Base-by-base conservation (phyloP, 2,113 vertebrate species). In the Notiomystis cincta region DNA sequence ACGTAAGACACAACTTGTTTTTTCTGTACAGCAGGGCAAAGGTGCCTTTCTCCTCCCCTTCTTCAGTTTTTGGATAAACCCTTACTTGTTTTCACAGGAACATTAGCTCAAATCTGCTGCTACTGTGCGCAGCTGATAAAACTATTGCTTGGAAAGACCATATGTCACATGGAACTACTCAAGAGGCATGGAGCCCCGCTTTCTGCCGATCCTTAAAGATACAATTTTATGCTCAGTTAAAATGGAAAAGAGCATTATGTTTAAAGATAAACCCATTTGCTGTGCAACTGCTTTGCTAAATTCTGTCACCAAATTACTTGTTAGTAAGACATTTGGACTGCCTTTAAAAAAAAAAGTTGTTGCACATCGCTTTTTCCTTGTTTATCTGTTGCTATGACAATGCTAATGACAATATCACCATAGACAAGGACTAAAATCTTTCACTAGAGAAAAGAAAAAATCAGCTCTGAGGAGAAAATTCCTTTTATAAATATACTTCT, bases 161-260 rank as follows among this genome's bases (percentile, higher is more conserved):
- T 98, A 98, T 98, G 98, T 97, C 97, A 98, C 94, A 97, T 50
- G 85, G 91, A 98, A 94, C 93, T 95, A 80, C 87, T 97, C 96
- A 96, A 97, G 96, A 98, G 91, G 91, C 93, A 94, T 64, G 84
- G 91, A 97, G 93, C 71, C 81, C 83, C 27, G 61, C 75, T 95
- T 95, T 93, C 75, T 82, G 20, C 64, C 69, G 66, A 97, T 97
- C 90, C 90, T 98, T 97, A 95, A 96, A 97, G 96, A 97, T 97
- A 97, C 27, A 91, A 97, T 98, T 97, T 98, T 98, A 97, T 97
- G 96, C 95, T 98, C 97, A 97, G 96, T 98, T 98, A 98, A 97
- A 96, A 98, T 95, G 95, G 93, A 98, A 98, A 97, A 98, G 94
- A 97, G 90, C 95, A 96, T 97, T 96, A 95, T 93, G 87, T 95